Evolutionary conservation across 2,113 vertebrate species (phyloP).

Genomic region (Amazona guildingii): DNA sequence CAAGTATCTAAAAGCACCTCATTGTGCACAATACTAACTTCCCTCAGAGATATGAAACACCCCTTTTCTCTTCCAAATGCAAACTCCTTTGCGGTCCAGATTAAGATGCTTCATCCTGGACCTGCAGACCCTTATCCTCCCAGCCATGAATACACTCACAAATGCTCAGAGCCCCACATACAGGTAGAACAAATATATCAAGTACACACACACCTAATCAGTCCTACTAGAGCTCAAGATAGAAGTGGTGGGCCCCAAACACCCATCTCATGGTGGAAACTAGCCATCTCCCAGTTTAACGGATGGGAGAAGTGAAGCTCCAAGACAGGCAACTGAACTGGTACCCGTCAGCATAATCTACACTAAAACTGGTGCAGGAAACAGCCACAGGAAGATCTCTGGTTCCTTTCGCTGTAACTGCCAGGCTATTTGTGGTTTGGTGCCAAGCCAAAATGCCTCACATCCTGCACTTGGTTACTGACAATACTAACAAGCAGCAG

Average conservation of each 20-base stretch:
- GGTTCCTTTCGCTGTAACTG: neutral
- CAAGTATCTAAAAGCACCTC: neutral
- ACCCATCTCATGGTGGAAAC: neutral
- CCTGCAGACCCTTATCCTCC: neutral
- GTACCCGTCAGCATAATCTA: neutral
- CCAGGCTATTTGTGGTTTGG: neutral
- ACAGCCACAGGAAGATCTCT: neutral
- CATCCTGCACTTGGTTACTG: neutral
- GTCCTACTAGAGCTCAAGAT: neutral
- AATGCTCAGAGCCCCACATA: neutral
- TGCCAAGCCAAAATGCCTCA: neutral
- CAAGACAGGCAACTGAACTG: neutral
- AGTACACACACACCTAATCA: too few species aligned
- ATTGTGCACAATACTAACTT: too few species aligned
- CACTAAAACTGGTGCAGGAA: neutral
- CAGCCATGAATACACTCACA: neutral
- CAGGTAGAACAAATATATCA: neutral
- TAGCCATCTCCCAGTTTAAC: neutral
- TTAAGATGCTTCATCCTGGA: neutral
- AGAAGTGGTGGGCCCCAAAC: neutral
- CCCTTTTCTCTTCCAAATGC: neutral
- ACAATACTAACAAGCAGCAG: too few species aligned
- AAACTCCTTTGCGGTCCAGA: neutral
- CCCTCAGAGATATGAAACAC: neutral
- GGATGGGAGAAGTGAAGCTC: neutral